Conservation (phyloP, 2,888 invertebrate species). For the Sesamia inferens region DNA sequence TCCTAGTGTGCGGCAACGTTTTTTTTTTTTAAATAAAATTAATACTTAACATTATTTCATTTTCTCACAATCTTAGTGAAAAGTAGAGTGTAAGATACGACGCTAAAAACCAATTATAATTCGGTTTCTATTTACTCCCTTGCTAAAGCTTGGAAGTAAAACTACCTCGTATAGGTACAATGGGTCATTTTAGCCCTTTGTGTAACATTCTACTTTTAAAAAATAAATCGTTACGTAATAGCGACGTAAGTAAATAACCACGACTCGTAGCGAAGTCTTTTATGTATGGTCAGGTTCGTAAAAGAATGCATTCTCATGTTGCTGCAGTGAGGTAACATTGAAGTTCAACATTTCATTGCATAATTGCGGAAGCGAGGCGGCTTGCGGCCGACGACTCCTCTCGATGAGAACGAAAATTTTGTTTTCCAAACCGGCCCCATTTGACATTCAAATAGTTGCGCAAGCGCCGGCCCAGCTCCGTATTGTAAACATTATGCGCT, state of each 20-base stretch:
- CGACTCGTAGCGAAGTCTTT: constrained; percentile 28
- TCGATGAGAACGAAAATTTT: constrained; percentile 77
- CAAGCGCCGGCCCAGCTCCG: constrained; percentile 71
- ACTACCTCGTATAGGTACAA: too few relatives aligned
- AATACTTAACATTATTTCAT: too few relatives aligned
- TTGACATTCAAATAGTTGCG: constrained; percentile 83
- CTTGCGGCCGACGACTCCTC: constrained; percentile 75
- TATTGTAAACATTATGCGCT: constrained; percentile 74
- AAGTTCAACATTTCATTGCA: constrained; percentile 82
- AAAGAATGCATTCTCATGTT: constrained; percentile 61
- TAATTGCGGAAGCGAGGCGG: constrained; percentile 78
- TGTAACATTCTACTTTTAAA: not conserved
- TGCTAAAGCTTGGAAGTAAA: too few relatives aligned
- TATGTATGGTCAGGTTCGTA: constrained; percentile 41
- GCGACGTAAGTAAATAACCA: constrained; percentile 9
- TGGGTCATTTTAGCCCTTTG: too few relatives aligned
- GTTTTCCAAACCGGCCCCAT: constrained; percentile 79
- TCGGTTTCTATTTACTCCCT: too few relatives aligned
- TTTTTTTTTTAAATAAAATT: too few relatives aligned
- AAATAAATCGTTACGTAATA: not conserved
- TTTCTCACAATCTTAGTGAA: too few relatives aligned
- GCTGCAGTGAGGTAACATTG: constrained; percentile 72
- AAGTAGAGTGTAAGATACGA: too few relatives aligned
- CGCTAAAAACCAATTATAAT: too few relatives aligned
- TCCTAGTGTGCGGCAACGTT: too few relatives aligned